Evolutionary conservation across 1,140 invertebrate species (phyloP).

Genomic region (Eriosoma lanigerum): DNA sequence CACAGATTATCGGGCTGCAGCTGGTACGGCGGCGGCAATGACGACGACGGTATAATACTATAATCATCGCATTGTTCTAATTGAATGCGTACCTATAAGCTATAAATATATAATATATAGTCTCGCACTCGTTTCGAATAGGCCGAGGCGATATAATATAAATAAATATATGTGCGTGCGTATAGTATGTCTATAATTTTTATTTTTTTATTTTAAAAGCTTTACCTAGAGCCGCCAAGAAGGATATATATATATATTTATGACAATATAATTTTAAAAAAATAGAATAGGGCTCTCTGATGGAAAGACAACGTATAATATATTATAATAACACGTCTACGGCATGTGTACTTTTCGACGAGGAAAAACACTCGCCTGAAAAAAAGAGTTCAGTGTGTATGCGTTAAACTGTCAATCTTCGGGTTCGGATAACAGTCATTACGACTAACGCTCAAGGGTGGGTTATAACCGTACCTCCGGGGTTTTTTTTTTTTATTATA

Average conservation of each 20-base stretch:
- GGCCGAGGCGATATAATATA: neutral
- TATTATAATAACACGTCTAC: constrained; percentile 38
- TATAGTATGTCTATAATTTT: neutral
- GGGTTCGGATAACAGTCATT: constrained; percentile 49
- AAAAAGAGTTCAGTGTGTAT: neutral
- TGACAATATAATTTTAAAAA: neutral
- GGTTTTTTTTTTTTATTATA: neutral
- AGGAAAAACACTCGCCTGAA: neutral
- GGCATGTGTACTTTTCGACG: neutral
- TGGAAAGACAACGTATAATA: constrained; percentile 50
- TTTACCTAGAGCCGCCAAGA: constrained; percentile 20
- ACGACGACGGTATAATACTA: neutral
- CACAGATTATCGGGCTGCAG: constrained; percentile 14
- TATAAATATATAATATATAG: constrained; percentile 30
- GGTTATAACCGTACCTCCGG: constrained; percentile 24
- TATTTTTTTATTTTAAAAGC: constrained; percentile 29
- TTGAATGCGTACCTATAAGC: constrained; percentile 13
- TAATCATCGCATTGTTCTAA: constrained; percentile 36
- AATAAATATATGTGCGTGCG: neutral
- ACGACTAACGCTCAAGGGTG: constrained; percentile 26
- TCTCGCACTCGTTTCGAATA: constrained; percentile 11
- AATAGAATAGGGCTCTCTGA: constrained; percentile 25
- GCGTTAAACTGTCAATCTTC: constrained; percentile 49
- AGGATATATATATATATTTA: neutral
- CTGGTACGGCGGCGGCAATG: neutral